Base-by-base conservation (phyloP, 2,113 vertebrate genomes). In the Engystomops pustulosus region DNA sequence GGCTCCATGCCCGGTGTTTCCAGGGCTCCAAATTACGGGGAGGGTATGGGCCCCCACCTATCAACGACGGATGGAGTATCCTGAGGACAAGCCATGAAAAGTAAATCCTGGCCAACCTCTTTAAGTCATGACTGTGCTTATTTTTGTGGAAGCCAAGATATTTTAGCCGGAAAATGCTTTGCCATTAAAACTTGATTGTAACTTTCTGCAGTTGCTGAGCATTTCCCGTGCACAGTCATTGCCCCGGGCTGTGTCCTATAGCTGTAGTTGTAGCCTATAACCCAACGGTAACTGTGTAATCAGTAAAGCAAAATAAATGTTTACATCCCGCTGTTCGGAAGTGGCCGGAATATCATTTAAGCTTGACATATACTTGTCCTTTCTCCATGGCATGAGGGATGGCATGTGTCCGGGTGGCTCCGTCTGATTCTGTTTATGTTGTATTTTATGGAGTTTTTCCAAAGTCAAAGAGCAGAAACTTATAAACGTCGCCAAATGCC, bases 401-500 rank as follows among this genome's bases (percentile, higher is more conserved):
- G 45, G 53, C 62, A 81, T 71, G 36, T 41, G 49, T 81, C 80
- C 51, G 36, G 47, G 23, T n/a, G 32, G 17, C 67, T 72, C 68
- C 10, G 20, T 53, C 44, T 34, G 20, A 69, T 53, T 70, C 45
- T 53, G 67, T 82, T 72, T 58, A 81, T 70, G 79, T 53, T 53
- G 34, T 55, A 45, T 30, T 71, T 70, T 70, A 60, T 74, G 68
- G 49, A 71, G 49, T 58, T 82, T 82, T 41, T 82, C 68, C 68
- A 82, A 71, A 82, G 80, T 74, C 80, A 82, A 72, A 82, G 30
- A 80, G 79, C 62, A 80, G 38, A 65, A 60, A 62, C 78, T 80
- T 51, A 53, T 38, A 53, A 72, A 58, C 45, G 36, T n/a, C 70
- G 32, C 86, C 72, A 86, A 58, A 85, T 88, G 85, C 32, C 87